phyloP scores from a whole-genome alignment of 2,888 invertebrate genomes.

The Folsomia manolachei region DNA sequence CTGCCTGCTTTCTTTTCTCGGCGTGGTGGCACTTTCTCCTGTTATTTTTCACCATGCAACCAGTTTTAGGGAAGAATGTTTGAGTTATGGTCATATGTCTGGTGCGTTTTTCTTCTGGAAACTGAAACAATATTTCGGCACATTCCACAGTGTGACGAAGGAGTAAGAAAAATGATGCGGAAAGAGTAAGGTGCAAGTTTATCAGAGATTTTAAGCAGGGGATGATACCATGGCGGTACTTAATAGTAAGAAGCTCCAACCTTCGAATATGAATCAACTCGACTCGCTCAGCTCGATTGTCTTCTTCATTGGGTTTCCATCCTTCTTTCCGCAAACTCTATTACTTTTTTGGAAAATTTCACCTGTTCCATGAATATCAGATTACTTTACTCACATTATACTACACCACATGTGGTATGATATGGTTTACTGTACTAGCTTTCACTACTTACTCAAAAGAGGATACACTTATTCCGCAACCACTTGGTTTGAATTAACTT shows the following conservation, averaged over 20 bases:
- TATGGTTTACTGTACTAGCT: no score
- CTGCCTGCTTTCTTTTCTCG: background rate
- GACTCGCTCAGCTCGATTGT: background rate
- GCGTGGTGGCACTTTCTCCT: background rate
- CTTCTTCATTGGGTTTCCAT: background rate
- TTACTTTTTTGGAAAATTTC: constrained; percentile 11
- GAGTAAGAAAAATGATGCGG: no score
- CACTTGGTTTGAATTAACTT: no score
- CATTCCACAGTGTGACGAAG: background rate
- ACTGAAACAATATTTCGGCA: background rate
- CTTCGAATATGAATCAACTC: background rate
- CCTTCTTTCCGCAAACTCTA: background rate
- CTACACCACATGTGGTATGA: no score
- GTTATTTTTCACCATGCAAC: no score
- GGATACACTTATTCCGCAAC: no score
- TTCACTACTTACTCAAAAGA: no score
- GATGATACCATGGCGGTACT: background rate
- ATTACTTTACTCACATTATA: no score
- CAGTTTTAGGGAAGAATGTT: background rate
- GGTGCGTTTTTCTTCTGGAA: background rate
- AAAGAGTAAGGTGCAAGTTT: background rate
- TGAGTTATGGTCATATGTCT: constrained; percentile 16
- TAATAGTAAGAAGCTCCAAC: background rate
- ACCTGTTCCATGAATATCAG: constrained; percentile 20
- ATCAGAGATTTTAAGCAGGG: no score